Evolutionary conservation across 1,140 invertebrate species (phyloP).

Genomic region (Drosophila athabasca): DNA sequence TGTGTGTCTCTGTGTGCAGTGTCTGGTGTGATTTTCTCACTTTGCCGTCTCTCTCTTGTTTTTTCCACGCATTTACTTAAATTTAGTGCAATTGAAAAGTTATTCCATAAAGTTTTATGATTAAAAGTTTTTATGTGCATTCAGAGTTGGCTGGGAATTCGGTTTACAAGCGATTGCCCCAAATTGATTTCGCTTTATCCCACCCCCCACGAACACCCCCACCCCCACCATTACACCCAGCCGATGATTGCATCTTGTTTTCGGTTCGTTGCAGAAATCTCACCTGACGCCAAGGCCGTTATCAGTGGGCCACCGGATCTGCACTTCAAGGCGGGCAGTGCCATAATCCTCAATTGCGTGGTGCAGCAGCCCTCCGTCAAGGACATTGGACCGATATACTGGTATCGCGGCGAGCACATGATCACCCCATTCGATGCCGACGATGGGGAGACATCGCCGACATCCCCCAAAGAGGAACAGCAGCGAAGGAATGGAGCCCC

Average conservation of each 20-base stretch:
- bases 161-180: conserved; percentile 50
- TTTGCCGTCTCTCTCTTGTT: conserved; percentile 1
- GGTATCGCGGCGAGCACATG: conserved; percentile 88
- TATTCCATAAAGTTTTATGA: conserved; percentile 63
- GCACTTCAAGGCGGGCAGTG: conserved; percentile 93
- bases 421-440: conserved; percentile 78
- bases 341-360: conserved; percentile 91
- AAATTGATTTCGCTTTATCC: conserved; percentile 36
- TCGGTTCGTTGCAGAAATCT: conserved; percentile 58
- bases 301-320: conserved; percentile 91
- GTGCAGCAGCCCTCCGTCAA: conserved; percentile 91
- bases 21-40: conserved; percentile 33
- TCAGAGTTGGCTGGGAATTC: conserved; percentile 48
- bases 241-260: conserved; percentile 18
- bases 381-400: conserved; percentile 91
- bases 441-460: conserved; percentile 58
- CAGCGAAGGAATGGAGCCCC: not conserved
- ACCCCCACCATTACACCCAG: not conserved
- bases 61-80: conserved; percentile 23
- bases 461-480: not conserved
- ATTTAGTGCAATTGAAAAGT: conserved; percentile 64
- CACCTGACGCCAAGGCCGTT: conserved; percentile 91
- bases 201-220: conserved; percentile 16
- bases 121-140: conserved; percentile 50
- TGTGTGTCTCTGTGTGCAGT: conserved; percentile 5